Evolutionary conservation across 1,140 invertebrate species (phyloP).

Genomic region (Hycleus cichorii): DNA sequence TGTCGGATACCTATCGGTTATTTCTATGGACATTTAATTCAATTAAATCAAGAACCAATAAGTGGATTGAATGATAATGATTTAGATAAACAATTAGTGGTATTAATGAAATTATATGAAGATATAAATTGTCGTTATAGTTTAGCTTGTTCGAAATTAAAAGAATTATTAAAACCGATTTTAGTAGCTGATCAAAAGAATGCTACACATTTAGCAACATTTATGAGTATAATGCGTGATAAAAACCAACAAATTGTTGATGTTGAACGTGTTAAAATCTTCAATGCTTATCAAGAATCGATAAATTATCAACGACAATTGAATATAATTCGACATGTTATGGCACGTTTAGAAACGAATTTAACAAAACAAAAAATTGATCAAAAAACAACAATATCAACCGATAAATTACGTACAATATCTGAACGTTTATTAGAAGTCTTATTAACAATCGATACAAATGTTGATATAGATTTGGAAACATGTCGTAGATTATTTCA

Average conservation of each 20-base stretch:
- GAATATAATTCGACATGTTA: slow-evolving; percentile 66
- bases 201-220: slow-evolving; percentile 71
- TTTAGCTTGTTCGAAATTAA: slow-evolving; percentile 72
- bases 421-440: slow-evolving; percentile 74
- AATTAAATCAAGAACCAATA: slow-evolving; percentile 40
- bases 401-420: slow-evolving; percentile 71
- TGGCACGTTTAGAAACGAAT: slow-evolving; percentile 54
- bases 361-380: slow-evolving; percentile 16
- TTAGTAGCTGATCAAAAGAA: slow-evolving; percentile 69
- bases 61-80: slow-evolving; percentile 21
- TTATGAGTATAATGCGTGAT: slow-evolving; percentile 55
- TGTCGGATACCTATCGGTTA: slow-evolving; percentile 86
- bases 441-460: slow-evolving; percentile 61
- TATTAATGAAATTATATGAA: slow-evolving; percentile 51
- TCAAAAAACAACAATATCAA: slow-evolving; percentile 50
- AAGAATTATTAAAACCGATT: slow-evolving; percentile 65
- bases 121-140: slow-evolving; percentile 79
- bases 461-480: slow-evolving; percentile 52
- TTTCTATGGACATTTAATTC: slow-evolving; percentile 83
- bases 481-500: slow-evolving; percentile 64
- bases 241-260: slow-evolving; percentile 50
- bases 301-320: slow-evolving; percentile 72
- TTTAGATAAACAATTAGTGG: slow-evolving; percentile 37
- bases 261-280: slow-evolving; percentile 58
- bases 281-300: slow-evolving; percentile 75